phyloP scores from a whole-genome alignment of 2,888 invertebrate species.

The Steromphala cineraria region DNA sequence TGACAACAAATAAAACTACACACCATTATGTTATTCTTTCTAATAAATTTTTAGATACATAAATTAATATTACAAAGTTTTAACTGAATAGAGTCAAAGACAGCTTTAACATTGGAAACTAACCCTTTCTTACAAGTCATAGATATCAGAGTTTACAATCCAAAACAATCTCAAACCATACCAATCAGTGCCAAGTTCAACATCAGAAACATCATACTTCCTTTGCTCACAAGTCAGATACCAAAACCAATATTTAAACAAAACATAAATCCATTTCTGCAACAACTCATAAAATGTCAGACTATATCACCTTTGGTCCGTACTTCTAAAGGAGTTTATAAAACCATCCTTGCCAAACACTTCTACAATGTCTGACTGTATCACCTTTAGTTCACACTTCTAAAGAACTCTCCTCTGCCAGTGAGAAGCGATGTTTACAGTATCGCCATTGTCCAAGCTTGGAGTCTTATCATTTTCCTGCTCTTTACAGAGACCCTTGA shows the following conservation, averaged over 20 bases:
- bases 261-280: neutral
- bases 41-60: too few species aligned
- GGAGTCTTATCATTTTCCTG: too few species aligned
- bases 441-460: neutral
- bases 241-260: neutral
- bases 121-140: too few species aligned
- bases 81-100: too few species aligned
- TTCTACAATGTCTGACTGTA: neutral
- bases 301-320: too few species aligned
- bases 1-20: too few species aligned
- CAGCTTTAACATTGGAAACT: too few species aligned
- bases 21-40: too few species aligned
- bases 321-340: neutral
- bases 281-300: too few species aligned
- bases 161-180: neutral
- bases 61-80: too few species aligned
- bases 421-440: neutral
- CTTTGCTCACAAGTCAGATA: neutral
- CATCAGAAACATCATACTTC: neutral
- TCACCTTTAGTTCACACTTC: neutral
- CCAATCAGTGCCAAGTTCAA: neutral
- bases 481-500: too few species aligned
- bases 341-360: neutral
- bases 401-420: neutral
- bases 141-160: neutral